Conservation (phyloP, 2,888 invertebrate genomes). For the Galerucella calmariensis region DNA sequence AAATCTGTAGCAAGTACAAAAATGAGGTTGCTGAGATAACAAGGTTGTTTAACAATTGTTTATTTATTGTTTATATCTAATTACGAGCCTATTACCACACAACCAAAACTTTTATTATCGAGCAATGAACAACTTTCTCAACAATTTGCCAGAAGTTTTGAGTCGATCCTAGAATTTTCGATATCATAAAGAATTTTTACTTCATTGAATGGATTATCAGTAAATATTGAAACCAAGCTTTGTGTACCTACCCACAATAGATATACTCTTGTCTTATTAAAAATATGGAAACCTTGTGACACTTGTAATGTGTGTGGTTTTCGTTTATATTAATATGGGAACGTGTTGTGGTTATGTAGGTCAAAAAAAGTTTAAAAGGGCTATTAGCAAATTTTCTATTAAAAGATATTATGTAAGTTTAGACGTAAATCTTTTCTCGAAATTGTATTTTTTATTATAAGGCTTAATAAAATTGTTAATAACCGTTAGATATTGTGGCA, state of each 20-base stretch:
- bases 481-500: conserved; percentile 16
- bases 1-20: no score
- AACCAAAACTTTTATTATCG: no score
- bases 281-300: neutral
- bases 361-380: conserved; percentile 10
- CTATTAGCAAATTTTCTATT: conserved; percentile 20
- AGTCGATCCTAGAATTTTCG: no score
- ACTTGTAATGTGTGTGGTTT: neutral
- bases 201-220: no score
- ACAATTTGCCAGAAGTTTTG: no score
- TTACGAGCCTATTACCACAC: no score
- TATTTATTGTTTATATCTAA: no score
- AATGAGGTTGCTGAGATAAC: no score
- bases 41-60: no score
- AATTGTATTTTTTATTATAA: conserved; percentile 23
- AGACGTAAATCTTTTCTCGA: conserved; percentile 18
- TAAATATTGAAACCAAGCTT: neutral
- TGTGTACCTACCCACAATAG: neutral
- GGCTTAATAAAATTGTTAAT: conserved; percentile 22
- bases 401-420: conserved; percentile 16
- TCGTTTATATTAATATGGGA: neutral
- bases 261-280: neutral
- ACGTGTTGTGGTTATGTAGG: conserved; percentile 14
- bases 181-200: no score
- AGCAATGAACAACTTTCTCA: no score